Evolutionary conservation across 1,140 invertebrate genomes (phyloP).

Genomic region (Dysdera silvatica): DNA sequence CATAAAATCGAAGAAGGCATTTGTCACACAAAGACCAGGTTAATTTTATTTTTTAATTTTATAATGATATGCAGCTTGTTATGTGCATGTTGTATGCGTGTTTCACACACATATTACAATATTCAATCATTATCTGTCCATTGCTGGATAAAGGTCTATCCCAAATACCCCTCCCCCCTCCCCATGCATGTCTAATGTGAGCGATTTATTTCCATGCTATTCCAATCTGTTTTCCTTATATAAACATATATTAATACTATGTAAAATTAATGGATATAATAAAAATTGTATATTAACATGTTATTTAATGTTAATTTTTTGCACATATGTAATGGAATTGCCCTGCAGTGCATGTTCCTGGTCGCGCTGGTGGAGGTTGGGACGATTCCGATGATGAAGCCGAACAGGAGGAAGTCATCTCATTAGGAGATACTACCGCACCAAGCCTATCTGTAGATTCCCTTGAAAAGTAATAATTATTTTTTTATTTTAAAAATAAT

Average conservation of each 20-base stretch:
- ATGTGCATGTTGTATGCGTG: background rate
- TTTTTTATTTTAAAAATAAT: too few relatives aligned
- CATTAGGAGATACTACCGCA: too few relatives aligned
- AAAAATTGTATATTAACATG: too few relatives aligned
- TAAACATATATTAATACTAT: too few relatives aligned
- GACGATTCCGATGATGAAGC: conserved; percentile 25
- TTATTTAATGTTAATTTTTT: too few relatives aligned
- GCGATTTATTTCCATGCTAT: background rate
- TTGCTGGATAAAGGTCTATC: too few relatives aligned
- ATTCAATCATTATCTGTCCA: too few relatives aligned
- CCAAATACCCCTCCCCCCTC: background rate
- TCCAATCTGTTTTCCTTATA: background rate
- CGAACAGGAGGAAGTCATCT: background rate
- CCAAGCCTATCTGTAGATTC: too few relatives aligned
- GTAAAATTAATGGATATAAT: too few relatives aligned
- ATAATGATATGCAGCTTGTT: background rate
- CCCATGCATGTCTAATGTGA: background rate
- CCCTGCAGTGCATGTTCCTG: conserved; percentile 8
- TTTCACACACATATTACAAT: background rate
- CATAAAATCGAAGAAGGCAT: conserved; percentile 7
- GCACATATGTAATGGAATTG: too few relatives aligned
- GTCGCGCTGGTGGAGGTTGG: conserved; percentile 17
- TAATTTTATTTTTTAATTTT: background rate
- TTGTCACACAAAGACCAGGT: background rate
- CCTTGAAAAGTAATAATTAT: too few relatives aligned